Evolutionary conservation across 2,113 vertebrate species (phyloP).

Genomic region (Ochotona princeps): DNA sequence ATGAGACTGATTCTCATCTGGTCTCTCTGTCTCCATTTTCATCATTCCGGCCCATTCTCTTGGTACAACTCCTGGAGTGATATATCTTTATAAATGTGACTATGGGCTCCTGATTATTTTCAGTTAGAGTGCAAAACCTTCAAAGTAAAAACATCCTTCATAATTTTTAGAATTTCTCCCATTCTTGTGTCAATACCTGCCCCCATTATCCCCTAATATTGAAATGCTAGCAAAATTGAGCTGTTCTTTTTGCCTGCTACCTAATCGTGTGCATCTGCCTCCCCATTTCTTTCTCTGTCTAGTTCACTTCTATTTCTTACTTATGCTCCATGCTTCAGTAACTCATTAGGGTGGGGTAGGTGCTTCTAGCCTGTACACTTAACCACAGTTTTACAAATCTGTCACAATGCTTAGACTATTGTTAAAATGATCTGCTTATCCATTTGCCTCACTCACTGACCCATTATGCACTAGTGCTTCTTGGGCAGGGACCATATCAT

Average conservation of each 20-base stretch:
- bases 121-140: slow-evolving; percentile 1
- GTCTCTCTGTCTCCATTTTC: neutral
- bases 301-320: neutral
- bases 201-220: neutral
- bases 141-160: neutral
- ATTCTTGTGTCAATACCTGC: neutral
- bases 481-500: neutral
- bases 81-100: slow-evolving; percentile 12
- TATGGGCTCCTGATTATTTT: neutral
- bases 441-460: slow-evolving; percentile 6
- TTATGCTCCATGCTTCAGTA: slow-evolving; percentile 44
- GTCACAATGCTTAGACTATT: neutral
- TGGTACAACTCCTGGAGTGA: neutral
- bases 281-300: slow-evolving; percentile 38
- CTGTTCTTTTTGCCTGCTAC: neutral
- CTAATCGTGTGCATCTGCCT: neutral
- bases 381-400: neutral
- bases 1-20: neutral
- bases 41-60: neutral
- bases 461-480: neutral
- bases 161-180: neutral
- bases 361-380: neutral
- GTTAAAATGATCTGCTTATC: slow-evolving; percentile 44
- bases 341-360: neutral
- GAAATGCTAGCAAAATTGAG: neutral